Conservation (phyloP, 2,113 vertebrate species). For the Agapornis roseicollis region DNA sequence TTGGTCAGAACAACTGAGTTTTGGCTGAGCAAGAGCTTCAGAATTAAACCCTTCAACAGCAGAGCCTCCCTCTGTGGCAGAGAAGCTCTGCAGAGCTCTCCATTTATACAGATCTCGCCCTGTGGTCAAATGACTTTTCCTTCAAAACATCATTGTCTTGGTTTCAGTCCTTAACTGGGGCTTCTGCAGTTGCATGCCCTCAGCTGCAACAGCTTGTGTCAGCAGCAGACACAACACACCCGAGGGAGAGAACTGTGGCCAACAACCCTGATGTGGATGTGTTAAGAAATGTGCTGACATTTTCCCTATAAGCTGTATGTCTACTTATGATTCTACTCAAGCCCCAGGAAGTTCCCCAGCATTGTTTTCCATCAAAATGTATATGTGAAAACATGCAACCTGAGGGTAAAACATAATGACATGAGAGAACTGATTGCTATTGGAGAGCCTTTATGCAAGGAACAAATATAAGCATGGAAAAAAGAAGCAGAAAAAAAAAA, state of each 20-base stretch:
- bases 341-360: neutral
- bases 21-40: neutral
- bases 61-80: neutral
- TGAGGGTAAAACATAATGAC: neutral
- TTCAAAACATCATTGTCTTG: neutral
- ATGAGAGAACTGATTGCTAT: neutral
- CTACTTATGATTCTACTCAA: neutral
- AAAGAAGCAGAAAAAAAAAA: neutral
- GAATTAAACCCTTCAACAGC: neutral
- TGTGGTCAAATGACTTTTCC: neutral
- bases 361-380: neutral
- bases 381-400: neutral
- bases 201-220: neutral
- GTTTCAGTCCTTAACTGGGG: neutral
- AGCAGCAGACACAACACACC: neutral
- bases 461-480: neutral
- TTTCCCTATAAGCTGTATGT: neutral
- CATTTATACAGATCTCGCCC: neutral
- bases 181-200: neutral
- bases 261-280: neutral
- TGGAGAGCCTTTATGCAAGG: neutral
- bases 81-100: neutral
- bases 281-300: neutral
- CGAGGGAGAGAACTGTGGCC: neutral
- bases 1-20: neutral